Evolutionary conservation across 2,113 vertebrate species (phyloP).

Genomic region (Tetrao urogallus): DNA sequence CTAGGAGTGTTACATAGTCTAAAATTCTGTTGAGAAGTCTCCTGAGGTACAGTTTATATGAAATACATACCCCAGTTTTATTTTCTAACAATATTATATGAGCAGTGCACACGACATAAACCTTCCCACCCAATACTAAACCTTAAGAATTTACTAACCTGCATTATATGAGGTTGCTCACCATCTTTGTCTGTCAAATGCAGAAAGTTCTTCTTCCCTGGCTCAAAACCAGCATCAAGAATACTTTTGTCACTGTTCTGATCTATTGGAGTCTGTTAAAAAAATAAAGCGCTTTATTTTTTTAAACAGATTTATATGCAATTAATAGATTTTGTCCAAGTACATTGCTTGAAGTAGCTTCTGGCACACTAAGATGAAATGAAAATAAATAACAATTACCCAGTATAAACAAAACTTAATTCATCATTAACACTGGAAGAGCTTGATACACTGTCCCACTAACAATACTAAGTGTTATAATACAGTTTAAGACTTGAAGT

Average conservation of each 20-base stretch:
- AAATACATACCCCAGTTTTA: neutral
- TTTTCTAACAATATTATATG: neutral
- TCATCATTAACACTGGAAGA: neutral
- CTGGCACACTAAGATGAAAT: neutral
- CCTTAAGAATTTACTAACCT: slow-evolving; percentile 78
- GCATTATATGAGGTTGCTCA: slow-evolving; percentile 90
- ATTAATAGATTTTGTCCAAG: neutral
- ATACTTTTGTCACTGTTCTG: slow-evolving; percentile 90
- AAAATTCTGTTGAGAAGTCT: neutral
- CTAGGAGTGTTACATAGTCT: neutral
- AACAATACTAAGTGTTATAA: neutral
- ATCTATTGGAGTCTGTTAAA: slow-evolving; percentile 85
- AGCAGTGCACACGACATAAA: neutral
- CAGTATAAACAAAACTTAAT: neutral
- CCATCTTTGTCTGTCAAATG: slow-evolving; percentile 95
- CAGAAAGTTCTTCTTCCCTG: slow-evolving; percentile 95
- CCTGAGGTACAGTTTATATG: neutral
- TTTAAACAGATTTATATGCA: neutral
- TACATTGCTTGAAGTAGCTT: neutral
- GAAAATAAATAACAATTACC: neutral
- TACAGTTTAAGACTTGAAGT: neutral
- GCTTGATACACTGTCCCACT: neutral
- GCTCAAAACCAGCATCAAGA: slow-evolving; percentile 91
- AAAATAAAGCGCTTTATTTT: neutral
- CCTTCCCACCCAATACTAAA: neutral